Percentiles rank a stretch among this genome's conserved stretches.
Evolutionary conservation across 2,888 invertebrate species (phyloP).

Genomic region (Stenodera caucasica): DNA sequence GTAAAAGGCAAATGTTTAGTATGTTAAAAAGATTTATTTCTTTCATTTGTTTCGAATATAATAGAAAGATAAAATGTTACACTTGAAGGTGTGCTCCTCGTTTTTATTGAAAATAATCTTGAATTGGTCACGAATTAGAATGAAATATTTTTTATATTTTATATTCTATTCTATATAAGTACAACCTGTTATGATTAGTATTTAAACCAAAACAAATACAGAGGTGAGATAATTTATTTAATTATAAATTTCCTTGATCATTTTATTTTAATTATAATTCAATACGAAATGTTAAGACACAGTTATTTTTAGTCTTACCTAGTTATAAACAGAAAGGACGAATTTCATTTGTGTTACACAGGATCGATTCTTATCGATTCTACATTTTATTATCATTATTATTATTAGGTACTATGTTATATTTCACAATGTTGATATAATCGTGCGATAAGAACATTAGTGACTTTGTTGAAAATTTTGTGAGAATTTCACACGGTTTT

Average conservation of each 20-base stretch:
- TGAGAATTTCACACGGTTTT: neutral
- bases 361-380: neutral
- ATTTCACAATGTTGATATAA: neutral
- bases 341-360: neutral
- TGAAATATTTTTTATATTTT: neutral
- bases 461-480: neutral
- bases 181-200: neutral
- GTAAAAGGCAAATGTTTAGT: constrained; percentile 1
- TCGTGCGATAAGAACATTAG: neutral
- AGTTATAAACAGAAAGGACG: neutral
- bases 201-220: neutral
- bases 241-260: neutral
- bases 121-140: neutral
- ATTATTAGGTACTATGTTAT: too few species aligned
- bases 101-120: neutral
- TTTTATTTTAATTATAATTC: neutral
- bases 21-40: neutral
- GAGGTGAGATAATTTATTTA: neutral
- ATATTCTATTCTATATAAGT: neutral
- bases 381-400: neutral
- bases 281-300: neutral
- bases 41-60: neutral
- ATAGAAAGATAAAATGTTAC: neutral
- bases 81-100: neutral
- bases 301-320: neutral